A percentile compares a stretch with the other conserved stretches of the same genome.
Evolutionary conservation across 2,113 vertebrate genomes (phyloP).

Genomic region (Elephantulus edwardii): DNA sequence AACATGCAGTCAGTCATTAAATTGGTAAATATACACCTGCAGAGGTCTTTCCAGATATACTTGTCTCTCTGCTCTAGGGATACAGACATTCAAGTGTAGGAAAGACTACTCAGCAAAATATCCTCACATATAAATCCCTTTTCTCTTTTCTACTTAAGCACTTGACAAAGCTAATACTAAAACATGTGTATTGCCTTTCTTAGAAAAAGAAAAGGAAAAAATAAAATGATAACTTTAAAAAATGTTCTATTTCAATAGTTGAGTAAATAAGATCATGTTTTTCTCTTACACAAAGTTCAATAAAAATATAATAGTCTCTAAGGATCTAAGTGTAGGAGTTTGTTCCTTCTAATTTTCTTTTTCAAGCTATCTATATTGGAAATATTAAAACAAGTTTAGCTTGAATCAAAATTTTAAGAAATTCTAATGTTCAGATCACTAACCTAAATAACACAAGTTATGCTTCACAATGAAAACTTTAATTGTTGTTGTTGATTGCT

Average conservation of each 20-base stretch:
- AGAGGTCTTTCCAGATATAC: neutral
- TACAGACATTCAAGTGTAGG: neutral
- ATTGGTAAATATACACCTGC: neutral
- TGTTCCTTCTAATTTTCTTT: constrained; percentile 32
- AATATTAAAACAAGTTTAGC: constrained; percentile 53
- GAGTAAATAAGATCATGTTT: neutral
- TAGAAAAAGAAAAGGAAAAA: neutral
- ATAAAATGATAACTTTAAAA: neutral
- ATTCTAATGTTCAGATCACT: neutral
- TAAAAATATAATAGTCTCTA: neutral
- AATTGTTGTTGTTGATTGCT: no score
- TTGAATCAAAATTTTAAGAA: constrained; percentile 44
- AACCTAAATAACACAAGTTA: constrained; percentile 22
- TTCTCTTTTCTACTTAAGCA: neutral
- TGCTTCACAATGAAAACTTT: constrained; percentile 46
- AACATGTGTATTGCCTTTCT: neutral
- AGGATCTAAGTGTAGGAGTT: neutral
- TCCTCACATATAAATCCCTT: fast-evolving
- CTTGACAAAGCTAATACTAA: neutral
- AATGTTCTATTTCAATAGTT: neutral
- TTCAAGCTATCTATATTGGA: neutral
- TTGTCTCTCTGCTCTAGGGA: neutral
- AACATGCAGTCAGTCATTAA: neutral
- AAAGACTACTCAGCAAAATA: neutral
- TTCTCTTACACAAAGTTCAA: neutral